These are phyloP conservation scores for Leptosomus discolor DNA, from an alignment of 2,113 vertebrate genomes.

Conservation along the genomic window DNA sequence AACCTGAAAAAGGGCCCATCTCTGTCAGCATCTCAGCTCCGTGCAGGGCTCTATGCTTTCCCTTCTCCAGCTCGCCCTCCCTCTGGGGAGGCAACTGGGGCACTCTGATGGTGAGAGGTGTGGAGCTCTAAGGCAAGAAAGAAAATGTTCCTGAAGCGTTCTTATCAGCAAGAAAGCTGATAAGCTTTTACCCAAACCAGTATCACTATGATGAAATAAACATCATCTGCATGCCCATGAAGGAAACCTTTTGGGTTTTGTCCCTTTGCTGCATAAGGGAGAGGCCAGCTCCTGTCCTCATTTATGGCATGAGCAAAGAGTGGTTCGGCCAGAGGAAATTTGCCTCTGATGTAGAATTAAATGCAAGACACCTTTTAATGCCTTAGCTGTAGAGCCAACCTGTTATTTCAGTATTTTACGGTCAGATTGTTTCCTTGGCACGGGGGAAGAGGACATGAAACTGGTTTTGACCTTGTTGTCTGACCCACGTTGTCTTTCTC, in stretches of 20 bases:
- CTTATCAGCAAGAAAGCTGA: background rate
- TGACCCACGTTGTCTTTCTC: accelerated
- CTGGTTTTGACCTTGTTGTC: background rate
- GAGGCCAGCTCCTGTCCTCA: background rate
- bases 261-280: background rate
- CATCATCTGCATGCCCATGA: no score
- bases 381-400: background rate
- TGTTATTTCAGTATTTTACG: background rate
- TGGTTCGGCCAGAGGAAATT: background rate
- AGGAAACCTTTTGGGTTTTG: accelerated
- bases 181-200: background rate
- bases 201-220: background rate
- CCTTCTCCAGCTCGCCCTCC: background rate
- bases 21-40: background rate
- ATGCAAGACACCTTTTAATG: background rate
- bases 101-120: accelerated
- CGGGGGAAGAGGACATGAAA: background rate
- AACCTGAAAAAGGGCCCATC: background rate
- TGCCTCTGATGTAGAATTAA: background rate
- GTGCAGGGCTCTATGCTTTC: accelerated
- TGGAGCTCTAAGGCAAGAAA: background rate
- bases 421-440: background rate
- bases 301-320: background rate
- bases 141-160: background rate
- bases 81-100: no score